Evolutionary conservation across 2,113 vertebrate genomes (phyloP).

Genomic region (Porphyrio hochstetteri): DNA sequence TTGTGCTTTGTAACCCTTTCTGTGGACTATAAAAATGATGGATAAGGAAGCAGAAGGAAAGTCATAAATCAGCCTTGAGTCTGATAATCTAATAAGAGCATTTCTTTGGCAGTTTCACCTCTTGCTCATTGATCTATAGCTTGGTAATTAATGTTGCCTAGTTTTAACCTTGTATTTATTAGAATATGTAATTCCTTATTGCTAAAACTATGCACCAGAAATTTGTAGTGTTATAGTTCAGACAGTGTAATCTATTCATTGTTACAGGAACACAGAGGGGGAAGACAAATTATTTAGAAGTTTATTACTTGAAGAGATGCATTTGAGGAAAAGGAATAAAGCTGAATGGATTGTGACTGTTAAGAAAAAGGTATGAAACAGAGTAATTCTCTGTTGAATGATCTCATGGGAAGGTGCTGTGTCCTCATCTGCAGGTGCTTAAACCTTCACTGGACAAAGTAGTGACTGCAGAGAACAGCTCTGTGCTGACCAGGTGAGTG

Average conservation of each 20-base stretch:
- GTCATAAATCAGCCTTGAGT: conserved; percentile 70
- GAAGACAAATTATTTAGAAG: background rate
- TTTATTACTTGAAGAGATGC: background rate
- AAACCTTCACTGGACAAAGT: background rate
- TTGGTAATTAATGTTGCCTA: conserved; percentile 73
- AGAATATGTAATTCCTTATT: conserved; percentile 72
- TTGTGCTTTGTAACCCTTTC: conserved; percentile 72
- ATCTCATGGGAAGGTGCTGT: background rate
- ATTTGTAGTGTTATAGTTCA: conserved; percentile 72
- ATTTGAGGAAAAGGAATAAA: conserved; percentile 1
- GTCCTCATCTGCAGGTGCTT: background rate
- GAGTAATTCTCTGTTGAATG: background rate
- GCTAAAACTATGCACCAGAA: conserved; percentile 65
- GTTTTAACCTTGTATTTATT: conserved; percentile 75
- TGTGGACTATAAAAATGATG: conserved; percentile 74
- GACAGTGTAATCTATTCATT: conserved; percentile 59
- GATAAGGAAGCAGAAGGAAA: conserved; percentile 68
- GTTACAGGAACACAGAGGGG: background rate
- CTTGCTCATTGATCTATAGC: conserved; percentile 69
- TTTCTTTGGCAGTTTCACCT: conserved; percentile 69
- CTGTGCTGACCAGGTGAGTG: background rate
- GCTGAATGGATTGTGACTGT: background rate
- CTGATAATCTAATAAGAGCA: conserved; percentile 75
- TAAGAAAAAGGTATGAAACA: background rate
- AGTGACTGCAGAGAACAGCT: background rate